Percentiles rank a stretch among this genome's conserved stretches.
Evolutionary conservation across 2,797 vertebrate species (phyloP).

Genomic region (Sebastes oblongus): DNA sequence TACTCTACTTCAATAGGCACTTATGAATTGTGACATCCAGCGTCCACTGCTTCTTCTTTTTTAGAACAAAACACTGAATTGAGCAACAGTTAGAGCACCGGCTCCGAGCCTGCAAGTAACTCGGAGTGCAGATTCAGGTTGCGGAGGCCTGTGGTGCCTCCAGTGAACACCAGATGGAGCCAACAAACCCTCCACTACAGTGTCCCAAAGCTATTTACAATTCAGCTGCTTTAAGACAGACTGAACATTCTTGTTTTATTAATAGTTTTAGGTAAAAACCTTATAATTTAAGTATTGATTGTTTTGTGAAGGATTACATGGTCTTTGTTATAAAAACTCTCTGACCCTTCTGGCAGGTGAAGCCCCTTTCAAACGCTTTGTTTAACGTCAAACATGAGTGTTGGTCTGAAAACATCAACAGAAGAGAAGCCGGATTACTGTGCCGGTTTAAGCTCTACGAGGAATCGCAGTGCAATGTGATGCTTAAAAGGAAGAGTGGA

Average conservation of each 20-base stretch:
- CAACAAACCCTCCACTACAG: constrained; percentile 17
- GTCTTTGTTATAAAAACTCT: neutral
- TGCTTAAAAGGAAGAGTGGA: neutral
- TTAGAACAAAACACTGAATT: neutral
- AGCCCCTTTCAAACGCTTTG: neutral
- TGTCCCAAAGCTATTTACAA: neutral
- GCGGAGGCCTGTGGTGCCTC: neutral
- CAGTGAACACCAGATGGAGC: constrained; percentile 53
- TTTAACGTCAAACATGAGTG: neutral
- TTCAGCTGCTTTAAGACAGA: neutral
- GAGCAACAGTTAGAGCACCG: neutral
- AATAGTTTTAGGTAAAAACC: neutral
- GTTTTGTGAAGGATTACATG: neutral
- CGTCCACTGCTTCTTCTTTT: neutral
- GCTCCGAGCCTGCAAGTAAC: neutral
- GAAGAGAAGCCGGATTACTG: neutral
- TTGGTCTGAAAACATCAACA: neutral
- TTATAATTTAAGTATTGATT: neutral
- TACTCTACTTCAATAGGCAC: neutral
- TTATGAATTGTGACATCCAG: neutral
- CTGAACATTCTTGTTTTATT: neutral
- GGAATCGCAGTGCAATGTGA: neutral
- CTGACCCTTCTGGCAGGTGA: neutral
- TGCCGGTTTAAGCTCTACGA: neutral
- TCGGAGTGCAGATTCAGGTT: neutral